Evolutionary conservation across 2,888 invertebrate genomes (phyloP), one percentile per base, ranked within the genome.

Genomic region (Drosophila ustulata): DNA sequence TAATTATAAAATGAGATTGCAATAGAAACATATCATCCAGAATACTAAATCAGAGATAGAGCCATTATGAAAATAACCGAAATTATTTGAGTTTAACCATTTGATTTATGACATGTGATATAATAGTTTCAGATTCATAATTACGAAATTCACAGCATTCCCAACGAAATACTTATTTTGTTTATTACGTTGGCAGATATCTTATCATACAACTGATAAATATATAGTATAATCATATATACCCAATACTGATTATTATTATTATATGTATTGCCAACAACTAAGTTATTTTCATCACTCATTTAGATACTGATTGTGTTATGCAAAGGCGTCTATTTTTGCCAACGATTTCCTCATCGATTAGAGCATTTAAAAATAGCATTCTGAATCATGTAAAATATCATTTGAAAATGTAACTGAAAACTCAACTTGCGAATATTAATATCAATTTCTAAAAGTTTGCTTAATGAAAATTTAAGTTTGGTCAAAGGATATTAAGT

Each of bases 161-260:
- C 11, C 50, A 41, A 53, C 8, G 30, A 52, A 46, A 65, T 65
- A 32, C 4, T 25, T 26, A 37, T 9, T 28, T 32, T 32, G 34
- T 64, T 37, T 18, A 34, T 30, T 64, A 5, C 9, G 18, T 34
- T 30, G 2, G 5, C 43, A 13, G 32, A 13, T 59, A 69, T 69
- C 67, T 69, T 34, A 69, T 69, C 68, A n/a, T 7, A 3, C 3
- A 8, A 26, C 55, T 43, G 67, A 45, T 58, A 66, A 61, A 32
- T 11, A 53, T n/a, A 37, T 37, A n/a, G 4, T 43, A 13, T 26
- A 39, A 18, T n/a, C 23, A 9, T 11, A 25, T 41, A 11, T 43
- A 11, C 13, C 26, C 3, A n/a, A 23, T 4, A 26, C n/a, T 28
- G 46, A 26, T 26, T n/a, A 11, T 26, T 47, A 8, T 8, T 47